phyloP scores from a whole-genome alignment of 1,140 invertebrate species.

The Zaprionus ghesquierei region DNA sequence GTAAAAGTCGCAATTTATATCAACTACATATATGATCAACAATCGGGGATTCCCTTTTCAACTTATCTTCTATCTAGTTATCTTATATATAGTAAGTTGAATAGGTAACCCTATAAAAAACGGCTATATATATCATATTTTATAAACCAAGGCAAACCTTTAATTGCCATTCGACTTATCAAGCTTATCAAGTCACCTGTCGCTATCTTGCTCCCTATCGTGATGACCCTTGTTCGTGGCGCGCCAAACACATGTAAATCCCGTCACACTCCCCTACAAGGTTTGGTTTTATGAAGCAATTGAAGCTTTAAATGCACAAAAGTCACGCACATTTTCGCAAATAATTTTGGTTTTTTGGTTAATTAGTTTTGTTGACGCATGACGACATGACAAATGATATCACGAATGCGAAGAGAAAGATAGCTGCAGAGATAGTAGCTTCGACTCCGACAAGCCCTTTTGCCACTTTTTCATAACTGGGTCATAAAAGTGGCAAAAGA shows the following conservation, averaged over 20 bases:
- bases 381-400: slow-evolving; percentile 52
- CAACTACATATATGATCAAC: too few species aligned
- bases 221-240: background rate
- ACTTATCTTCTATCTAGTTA: too few species aligned
- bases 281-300: slow-evolving; percentile 5
- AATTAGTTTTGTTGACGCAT: slow-evolving; percentile 59
- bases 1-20: too few species aligned
- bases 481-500: slow-evolving; percentile 2
- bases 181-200: background rate
- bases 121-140: background rate
- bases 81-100: background rate
- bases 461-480: slow-evolving; percentile 2
- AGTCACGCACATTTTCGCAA: slow-evolving; percentile 56
- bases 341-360: slow-evolving; percentile 40
- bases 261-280: slow-evolving; percentile 7
- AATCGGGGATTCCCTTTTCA: too few species aligned
- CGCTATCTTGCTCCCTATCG: background rate
- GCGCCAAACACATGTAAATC: background rate
- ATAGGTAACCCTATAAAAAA: background rate
- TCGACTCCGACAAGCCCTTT: slow-evolving; percentile 34
- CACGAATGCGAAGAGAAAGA: slow-evolving; percentile 37
- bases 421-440: slow-evolving; percentile 8
- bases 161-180: background rate
- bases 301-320: slow-evolving; percentile 37
- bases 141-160: background rate